Percentiles rank a stretch among this genome's conserved stretches.
Evolutionary conservation across 2,113 vertebrate species (phyloP).

Genomic region (Xiphias gladius): DNA sequence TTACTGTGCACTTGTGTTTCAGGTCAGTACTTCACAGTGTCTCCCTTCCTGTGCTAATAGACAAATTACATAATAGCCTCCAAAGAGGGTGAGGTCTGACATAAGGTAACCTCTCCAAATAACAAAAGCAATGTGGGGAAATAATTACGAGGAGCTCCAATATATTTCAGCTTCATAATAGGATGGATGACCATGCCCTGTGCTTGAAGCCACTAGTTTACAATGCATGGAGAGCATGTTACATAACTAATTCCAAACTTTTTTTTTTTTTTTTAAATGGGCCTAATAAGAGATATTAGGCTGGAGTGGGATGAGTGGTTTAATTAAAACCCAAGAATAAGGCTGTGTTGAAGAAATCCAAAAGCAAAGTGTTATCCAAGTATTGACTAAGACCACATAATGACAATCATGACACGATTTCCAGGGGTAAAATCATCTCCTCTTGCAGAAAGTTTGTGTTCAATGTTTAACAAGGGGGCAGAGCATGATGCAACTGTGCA

Average conservation of each 20-base stretch:
- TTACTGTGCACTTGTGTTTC: constrained; percentile 69
- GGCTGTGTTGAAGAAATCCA: constrained; percentile 15
- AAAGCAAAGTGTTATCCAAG: constrained; percentile 25
- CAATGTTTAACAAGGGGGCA: constrained; percentile 30
- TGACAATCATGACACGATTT: constrained; percentile 8
- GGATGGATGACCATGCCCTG: constrained; percentile 25
- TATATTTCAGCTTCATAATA: constrained; percentile 35
- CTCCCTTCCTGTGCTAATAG: constrained; percentile 72
- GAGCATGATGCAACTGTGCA: constrained; percentile 5
- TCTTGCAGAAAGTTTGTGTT: constrained; percentile 3
- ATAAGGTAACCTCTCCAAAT: constrained; percentile 55
- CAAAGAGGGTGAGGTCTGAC: constrained; percentile 52
- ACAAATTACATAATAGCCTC: constrained; percentile 68
- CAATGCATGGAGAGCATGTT: constrained; percentile 47
- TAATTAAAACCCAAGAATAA: constrained; percentile 29
- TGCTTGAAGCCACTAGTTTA: constrained; percentile 17
- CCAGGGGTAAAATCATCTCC: neutral
- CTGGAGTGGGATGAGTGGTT: neutral
- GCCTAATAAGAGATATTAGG: constrained; percentile 42
- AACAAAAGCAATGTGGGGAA: constrained; percentile 47
- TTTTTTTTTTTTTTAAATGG: constrained; percentile 62
- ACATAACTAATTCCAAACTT: constrained; percentile 48
- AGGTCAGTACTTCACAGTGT: constrained; percentile 73
- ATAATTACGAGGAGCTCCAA: constrained; percentile 49
- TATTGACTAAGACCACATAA: neutral